Conservation (phyloP, 1,140 invertebrate genomes). For the Mactra quadrangularis region DNA sequence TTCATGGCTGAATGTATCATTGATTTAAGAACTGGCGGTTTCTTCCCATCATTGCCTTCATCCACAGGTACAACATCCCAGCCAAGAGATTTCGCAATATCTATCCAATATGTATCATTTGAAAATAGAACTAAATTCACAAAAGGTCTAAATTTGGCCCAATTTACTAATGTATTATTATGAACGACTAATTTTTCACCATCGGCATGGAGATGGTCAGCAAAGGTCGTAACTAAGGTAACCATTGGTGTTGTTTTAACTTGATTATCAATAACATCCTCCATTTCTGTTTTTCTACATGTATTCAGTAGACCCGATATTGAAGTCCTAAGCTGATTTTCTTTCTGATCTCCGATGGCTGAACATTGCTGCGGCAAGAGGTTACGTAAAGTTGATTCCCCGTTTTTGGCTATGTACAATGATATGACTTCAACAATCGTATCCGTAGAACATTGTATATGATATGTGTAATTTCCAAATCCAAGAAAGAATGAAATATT, state of each 20-base stretch:
- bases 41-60: not conserved
- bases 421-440: constrained; percentile 26
- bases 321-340: not conserved
- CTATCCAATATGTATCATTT: constrained; percentile 9
- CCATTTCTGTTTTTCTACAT: not conserved
- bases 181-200: constrained; percentile 50
- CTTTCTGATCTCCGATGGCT: not conserved
- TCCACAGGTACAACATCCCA: constrained; percentile 42
- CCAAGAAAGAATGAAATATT: constrained; percentile 50
- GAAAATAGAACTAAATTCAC: constrained; percentile 57
- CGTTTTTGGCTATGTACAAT: constrained; percentile 35
- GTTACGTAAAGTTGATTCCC: not conserved
- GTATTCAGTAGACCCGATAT: not conserved
- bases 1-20: constrained; percentile 52
- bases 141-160: constrained; percentile 42
- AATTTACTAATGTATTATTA: constrained; percentile 60
- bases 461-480: not conserved
- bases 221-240: constrained; percentile 53
- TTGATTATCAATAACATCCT: not conserved
- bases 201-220: constrained; percentile 44
- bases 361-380: constrained; percentile 20
- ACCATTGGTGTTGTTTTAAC: constrained; percentile 14
- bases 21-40: constrained; percentile 50
- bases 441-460: constrained; percentile 39
- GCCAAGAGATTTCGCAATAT: constrained; percentile 6